Evolutionary conservation across 2,888 invertebrate genomes (phyloP).

Genomic region (Seladonia tumulorum): DNA sequence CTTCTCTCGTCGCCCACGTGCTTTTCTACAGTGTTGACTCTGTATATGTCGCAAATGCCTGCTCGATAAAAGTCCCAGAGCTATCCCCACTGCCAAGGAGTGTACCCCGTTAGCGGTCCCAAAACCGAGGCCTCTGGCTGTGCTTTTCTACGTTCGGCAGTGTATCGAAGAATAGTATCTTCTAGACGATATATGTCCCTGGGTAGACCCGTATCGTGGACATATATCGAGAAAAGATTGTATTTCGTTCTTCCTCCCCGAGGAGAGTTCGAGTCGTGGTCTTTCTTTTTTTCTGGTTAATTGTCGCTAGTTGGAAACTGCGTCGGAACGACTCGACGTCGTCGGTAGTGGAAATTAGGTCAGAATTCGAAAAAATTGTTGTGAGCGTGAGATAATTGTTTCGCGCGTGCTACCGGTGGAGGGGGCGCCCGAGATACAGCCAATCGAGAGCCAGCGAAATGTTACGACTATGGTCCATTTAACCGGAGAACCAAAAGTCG

Average conservation of each 20-base stretch:
- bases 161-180: no score
- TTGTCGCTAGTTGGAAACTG: slow-evolving; percentile 1
- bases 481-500: slow-evolving; percentile 41
- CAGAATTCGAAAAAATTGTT: slow-evolving; percentile 60
- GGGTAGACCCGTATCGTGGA: no score
- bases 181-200: no score
- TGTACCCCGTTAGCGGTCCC: no score
- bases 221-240: no score
- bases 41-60: no score
- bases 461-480: slow-evolving; percentile 42
- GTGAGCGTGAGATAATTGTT: slow-evolving; percentile 43
- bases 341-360: slow-evolving; percentile 53
- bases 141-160: no score
- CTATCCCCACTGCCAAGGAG: no score
- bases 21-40: not conserved
- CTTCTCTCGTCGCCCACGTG: not conserved
- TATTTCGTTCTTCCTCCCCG: not conserved
- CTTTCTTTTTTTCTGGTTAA: not conserved
- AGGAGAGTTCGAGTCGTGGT: not conserved
- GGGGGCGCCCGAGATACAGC: slow-evolving; percentile 18
- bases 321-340: slow-evolving; percentile 31
- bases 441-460: slow-evolving; percentile 38
- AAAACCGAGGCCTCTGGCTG: no score
- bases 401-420: slow-evolving; percentile 11
- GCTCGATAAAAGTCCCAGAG: no score